Conservation (phyloP, 1,140 invertebrate species). For the Caenorhabditis briggsae region DNA sequence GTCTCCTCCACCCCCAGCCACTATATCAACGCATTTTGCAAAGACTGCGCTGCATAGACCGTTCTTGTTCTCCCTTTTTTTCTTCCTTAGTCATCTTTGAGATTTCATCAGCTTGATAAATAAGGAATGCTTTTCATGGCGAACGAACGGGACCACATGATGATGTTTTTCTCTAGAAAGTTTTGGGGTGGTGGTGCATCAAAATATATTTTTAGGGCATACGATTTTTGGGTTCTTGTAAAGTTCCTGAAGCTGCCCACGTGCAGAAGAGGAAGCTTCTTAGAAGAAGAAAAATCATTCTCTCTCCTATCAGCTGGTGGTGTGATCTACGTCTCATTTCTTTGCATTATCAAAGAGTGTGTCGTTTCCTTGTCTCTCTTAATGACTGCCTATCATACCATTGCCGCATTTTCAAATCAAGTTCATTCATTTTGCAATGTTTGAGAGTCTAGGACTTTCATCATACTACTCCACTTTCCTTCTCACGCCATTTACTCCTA, state of each 20-base stretch:
- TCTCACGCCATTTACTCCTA: conserved; percentile 15
- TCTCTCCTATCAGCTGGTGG: conserved; percentile 2
- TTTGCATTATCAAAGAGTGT: background rate
- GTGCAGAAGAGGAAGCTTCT: background rate
- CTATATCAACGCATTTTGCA: conserved; percentile 20
- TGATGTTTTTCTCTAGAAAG: background rate
- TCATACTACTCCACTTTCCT: background rate
- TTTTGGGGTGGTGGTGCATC: background rate
- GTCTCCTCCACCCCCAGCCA: background rate
- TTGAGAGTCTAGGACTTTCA: background rate
- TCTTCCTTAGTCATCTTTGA: background rate
- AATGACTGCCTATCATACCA: conserved; percentile 52
- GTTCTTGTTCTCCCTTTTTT: conserved; percentile 6
- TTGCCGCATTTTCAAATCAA: conserved; percentile 55
- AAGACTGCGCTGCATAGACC: conserved; percentile 35
- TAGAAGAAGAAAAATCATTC: conserved; percentile 1
- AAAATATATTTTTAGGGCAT: conserved; percentile 1
- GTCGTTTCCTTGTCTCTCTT: conserved; percentile 16
- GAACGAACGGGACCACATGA: background rate
- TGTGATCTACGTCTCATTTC: background rate
- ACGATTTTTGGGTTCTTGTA: background rate
- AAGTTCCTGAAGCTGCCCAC: background rate
- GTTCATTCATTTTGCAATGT: conserved; percentile 13
- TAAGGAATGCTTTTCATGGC: background rate
- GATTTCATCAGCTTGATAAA: background rate